Percentiles rank a stretch among this genome's conserved stretches.
Conservation (phyloP, 2,888 invertebrate genomes). For the Drosophila mettleri region DNA sequence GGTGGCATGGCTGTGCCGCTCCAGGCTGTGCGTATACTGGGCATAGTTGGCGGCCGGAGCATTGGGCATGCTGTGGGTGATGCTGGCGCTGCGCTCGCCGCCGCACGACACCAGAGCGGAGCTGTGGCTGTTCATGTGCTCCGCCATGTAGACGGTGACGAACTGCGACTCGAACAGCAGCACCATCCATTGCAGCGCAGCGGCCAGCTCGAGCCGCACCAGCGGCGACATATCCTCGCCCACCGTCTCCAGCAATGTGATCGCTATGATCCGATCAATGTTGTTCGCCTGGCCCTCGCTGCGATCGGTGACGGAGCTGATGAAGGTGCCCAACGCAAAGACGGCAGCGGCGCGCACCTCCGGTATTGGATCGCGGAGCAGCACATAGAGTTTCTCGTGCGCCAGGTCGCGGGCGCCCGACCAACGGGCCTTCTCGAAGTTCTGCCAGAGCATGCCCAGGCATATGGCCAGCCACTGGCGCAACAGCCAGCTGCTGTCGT, state of each 20-base stretch:
- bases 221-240: slow-evolving; percentile 94
- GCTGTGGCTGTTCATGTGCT: slow-evolving; percentile 78
- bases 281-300: slow-evolving; percentile 97
- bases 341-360: slow-evolving; percentile 98
- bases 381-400: slow-evolving; percentile 95
- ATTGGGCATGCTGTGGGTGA: slow-evolving; percentile 66
- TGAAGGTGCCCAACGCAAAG: slow-evolving; percentile 97
- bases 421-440: slow-evolving; percentile 95
- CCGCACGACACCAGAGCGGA: slow-evolving; percentile 44
- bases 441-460: slow-evolving; percentile 94
- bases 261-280: slow-evolving; percentile 96
- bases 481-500: slow-evolving; percentile 88
- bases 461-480: slow-evolving; percentile 97
- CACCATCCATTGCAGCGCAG: slow-evolving; percentile 94
- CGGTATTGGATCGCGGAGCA: slow-evolving; percentile 92
- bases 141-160: slow-evolving; percentile 90
- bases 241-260: slow-evolving; percentile 92
- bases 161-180: slow-evolving; percentile 95
- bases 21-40: slow-evolving; percentile 84
- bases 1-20: slow-evolving; percentile 76
- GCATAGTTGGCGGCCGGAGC: slow-evolving; percentile 52
- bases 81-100: slow-evolving; percentile 76
- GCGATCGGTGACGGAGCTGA: slow-evolving; percentile 92
- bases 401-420: slow-evolving; percentile 97
- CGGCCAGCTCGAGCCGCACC: slow-evolving; percentile 94